Base-by-base conservation (phyloP, 2,797 vertebrate genomes). In the Heterohyrax brucei region DNA sequence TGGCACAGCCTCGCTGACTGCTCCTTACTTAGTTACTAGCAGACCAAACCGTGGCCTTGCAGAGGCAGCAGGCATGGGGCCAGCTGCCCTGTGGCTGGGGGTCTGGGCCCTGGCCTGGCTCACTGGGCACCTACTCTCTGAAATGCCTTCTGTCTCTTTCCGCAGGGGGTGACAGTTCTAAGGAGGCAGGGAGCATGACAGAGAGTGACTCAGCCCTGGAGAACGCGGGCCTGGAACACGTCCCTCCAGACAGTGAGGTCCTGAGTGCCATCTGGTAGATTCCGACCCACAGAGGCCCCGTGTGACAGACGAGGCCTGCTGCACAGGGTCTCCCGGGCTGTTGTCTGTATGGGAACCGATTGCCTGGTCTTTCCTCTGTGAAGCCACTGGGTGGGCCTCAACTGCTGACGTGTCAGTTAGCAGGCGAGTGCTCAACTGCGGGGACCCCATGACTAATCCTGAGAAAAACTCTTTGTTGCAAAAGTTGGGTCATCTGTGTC, bases 391-490 rank as follows among this genome's bases (percentile, higher is more conserved):
- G 53, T 56, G 12, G 4, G 53, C 18, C 18, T 16, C 12, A 56
- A 56, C 53, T 3, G 53, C 53, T 16, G 18, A 56, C 53, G 13
- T 56, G 16, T 61, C 59, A 61, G 59, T 7, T 22, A 61, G 59
- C 59, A 22, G 59, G 6, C 22, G 19, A 22, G 59, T 22, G 19
- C 59, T 61, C 21, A 21, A 61, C 21, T 22, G 59, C 59, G 21
- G 59, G 59, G 4, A 61, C 59, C 1, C 59, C 3, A 56, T 12
- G 53, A 16, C 53, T 56, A 80, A 89, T 48, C 53, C 73, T 62
- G 64, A 73, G 64, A 87, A 85, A 85, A 93, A 78, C 68, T 6
- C 14, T 94, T 91, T 70, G 46, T 64, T 92, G 92, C n/a, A 62
- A 59, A 85, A 85, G 28, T n/a, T 48, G 33, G 53, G 53, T 16